Base-by-base conservation (phyloP, 2,888 invertebrate genomes). In the Exephanes ischioxanthus region DNA sequence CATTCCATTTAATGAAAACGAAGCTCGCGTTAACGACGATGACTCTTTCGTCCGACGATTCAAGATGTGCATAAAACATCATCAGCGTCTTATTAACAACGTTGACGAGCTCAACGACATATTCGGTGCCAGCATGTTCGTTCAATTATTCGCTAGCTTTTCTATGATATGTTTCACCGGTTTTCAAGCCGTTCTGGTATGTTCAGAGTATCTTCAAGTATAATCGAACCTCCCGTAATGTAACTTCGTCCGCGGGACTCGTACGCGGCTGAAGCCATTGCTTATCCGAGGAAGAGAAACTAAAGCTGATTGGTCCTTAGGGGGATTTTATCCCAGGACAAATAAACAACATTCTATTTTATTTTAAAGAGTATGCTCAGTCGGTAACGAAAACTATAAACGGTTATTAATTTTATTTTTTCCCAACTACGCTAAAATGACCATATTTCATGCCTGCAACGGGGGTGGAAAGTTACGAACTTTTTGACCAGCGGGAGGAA, bases 121-220 rank as follows among this genome's bases (percentile, higher is more conserved):
- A 14, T 92, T 90, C 53, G 90, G 89, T 71, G 73, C 87, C 53
- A 88, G 89, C 55, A 89, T 91, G 88, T 86, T 91, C 78, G 88
- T 89, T 67, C 93, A 93, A 86, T 88, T 93, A 66, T 79, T 92
- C n/a, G 89, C 90, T n/a, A 93, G 93, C 66, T 91, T 90, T 58
- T 88, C 90, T 63, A 91, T 92, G 77, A 92, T 93, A 83, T 93
- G 93, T 79, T 82, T 93, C 67, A 92, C 92, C 37, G 91, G 93
- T 77, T 93, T 93, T 78, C 93, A 93, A 87, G 91, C 91, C 2
- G 87, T 90, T 67, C 85, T 90, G 84, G 91, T 91, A 81, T 85
- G 84, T 80, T 70, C 3, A 4, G 1, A 11, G 22, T 81, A 19
- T 73, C 33, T 58, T 70, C 1, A 1, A 45, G 37, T 37, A 33